Conservation (phyloP, 2,113 vertebrate species). For the Trogon melanurus region DNA sequence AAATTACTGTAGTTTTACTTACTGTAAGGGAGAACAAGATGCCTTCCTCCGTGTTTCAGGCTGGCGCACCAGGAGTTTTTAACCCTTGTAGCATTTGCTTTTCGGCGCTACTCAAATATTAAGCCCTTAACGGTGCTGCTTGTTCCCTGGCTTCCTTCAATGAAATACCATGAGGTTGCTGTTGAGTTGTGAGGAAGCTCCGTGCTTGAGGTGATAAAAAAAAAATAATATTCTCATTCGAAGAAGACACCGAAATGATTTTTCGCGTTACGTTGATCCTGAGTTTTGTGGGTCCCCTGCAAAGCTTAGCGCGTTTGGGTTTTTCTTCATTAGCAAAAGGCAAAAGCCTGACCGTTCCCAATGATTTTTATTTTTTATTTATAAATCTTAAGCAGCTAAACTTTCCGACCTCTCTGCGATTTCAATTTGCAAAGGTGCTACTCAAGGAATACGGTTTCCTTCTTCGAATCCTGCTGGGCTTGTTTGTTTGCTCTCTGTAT, state of each 20-base stretch:
- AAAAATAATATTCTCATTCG: neutral
- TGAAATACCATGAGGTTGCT: neutral
- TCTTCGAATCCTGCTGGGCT: neutral
- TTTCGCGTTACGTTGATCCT: neutral
- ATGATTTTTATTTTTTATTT: neutral
- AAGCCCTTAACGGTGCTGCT: neutral
- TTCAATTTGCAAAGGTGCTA: neutral
- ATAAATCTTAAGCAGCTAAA: neutral
- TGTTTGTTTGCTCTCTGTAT: neutral
- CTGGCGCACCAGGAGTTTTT: neutral
- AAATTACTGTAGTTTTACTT: neutral
- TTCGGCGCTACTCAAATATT: neutral
- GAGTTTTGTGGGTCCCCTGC: neutral
- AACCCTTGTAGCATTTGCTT: neutral
- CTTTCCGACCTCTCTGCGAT: neutral
- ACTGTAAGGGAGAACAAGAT: neutral
- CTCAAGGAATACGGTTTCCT: neutral
- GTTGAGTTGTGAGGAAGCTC: neutral
- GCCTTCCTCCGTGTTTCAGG: neutral
- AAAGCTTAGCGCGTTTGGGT: neutral
- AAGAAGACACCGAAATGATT: neutral
- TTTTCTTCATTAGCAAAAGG: neutral
- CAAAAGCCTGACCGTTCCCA: neutral
- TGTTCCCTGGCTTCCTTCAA: neutral
- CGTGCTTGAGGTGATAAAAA: neutral